These are phyloP conservation scores for Menidia menidia DNA, from an alignment of 2,797 vertebrate genomes.

Conservation along the genomic window DNA sequence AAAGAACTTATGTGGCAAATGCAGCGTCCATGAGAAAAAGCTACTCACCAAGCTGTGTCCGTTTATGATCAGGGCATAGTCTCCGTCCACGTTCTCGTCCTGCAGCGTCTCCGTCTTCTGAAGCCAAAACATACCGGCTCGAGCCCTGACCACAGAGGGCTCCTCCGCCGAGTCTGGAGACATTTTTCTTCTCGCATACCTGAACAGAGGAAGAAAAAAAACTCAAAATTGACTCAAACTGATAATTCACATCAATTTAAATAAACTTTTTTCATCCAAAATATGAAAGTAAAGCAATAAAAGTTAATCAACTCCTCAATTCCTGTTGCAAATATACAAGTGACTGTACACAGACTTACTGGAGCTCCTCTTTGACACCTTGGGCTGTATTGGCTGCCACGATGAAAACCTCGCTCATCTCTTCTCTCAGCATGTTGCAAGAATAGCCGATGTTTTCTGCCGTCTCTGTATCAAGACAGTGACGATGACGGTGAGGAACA, in stretches of 20 bases:
- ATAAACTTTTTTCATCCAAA: too few species aligned
- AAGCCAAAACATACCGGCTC: slow-evolving; percentile 69
- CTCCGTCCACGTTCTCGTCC: slow-evolving; percentile 85
- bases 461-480: slow-evolving; percentile 85
- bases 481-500: slow-evolving; percentile 50
- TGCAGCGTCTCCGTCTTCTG: slow-evolving; percentile 68
- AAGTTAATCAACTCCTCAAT: too few species aligned
- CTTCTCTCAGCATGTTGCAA: slow-evolving; percentile 91
- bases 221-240: too few species aligned
- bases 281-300: too few species aligned
- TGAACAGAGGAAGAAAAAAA: slow-evolving; percentile 55
- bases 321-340: too few species aligned
- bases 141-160: slow-evolving; percentile 59
- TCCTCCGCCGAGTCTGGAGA: slow-evolving; percentile 80
- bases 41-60: slow-evolving; percentile 92
- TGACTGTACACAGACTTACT: slow-evolving; percentile 71
- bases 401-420: slow-evolving; percentile 89
- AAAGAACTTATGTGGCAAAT: too few species aligned
- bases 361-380: slow-evolving; percentile 86
- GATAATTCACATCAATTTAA: too few species aligned
- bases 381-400: slow-evolving; percentile 82
- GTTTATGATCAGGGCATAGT: slow-evolving; percentile 91
- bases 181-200: slow-evolving; percentile 88
- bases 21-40: too few species aligned
- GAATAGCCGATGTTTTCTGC: slow-evolving; percentile 95